A percentile compares a stretch with the other conserved stretches of the same genome.
Conservation (phyloP, 2,888 invertebrate genomes). For the Diarsia rubi region DNA sequence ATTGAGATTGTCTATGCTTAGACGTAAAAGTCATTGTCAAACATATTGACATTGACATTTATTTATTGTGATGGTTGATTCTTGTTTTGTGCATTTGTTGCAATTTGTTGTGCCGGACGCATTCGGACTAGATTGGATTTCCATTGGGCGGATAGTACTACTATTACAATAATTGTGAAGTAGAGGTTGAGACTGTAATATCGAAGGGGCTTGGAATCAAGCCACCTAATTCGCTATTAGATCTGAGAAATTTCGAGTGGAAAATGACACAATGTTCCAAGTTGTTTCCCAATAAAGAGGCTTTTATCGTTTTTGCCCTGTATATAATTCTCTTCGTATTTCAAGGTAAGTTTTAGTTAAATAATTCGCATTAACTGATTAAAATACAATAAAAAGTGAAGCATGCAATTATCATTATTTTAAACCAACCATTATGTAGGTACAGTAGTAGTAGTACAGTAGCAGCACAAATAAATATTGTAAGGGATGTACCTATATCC, state of each 20-base stretch:
- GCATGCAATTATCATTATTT: background rate
- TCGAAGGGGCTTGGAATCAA: slow-evolving; percentile 16
- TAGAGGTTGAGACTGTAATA: background rate
- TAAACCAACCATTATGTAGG: background rate
- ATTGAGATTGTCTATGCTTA: too few species aligned
- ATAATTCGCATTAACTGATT: background rate
- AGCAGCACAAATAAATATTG: slow-evolving; percentile 28
- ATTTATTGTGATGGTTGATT: slow-evolving; percentile 4
- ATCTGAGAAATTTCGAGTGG: slow-evolving; percentile 18
- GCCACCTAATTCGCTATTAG: background rate
- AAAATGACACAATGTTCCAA: slow-evolving; percentile 91
- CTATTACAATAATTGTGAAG: background rate
- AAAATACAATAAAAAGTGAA: background rate
- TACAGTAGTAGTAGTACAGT: too few species aligned
- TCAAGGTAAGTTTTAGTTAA: slow-evolving; percentile 93
- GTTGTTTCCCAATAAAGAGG: slow-evolving; percentile 96
- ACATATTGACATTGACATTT: slow-evolving; percentile 4
- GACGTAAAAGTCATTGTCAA: slow-evolving; percentile 1
- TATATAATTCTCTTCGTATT: slow-evolving; percentile 97
- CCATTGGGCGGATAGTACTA: slow-evolving; percentile 25
- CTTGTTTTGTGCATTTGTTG: slow-evolving; percentile 3
- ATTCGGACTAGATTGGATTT: background rate
- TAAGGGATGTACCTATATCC: slow-evolving; percentile 7
- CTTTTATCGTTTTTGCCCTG: slow-evolving; percentile 94
- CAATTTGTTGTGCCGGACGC: background rate